These are phyloP conservation scores for Nomada hirtipes DNA, from an alignment of 2,888 invertebrate genomes.

Conservation along the genomic window DNA sequence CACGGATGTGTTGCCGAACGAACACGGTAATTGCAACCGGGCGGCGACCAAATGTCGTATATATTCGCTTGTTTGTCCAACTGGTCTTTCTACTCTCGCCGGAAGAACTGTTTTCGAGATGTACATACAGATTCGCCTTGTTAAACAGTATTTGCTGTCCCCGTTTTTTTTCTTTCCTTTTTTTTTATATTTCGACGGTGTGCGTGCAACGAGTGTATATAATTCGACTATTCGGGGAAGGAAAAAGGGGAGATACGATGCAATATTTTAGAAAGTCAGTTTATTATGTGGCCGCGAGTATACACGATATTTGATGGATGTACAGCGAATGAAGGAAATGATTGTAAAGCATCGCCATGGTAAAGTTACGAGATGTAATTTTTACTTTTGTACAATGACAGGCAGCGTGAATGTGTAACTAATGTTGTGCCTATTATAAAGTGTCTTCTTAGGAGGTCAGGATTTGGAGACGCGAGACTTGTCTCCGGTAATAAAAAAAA, in stretches of 20 bases:
- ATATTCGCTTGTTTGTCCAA: conserved; percentile 16
- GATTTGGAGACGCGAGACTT: conserved; percentile 35
- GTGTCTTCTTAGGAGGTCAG: conserved; percentile 63
- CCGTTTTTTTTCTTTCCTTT: not conserved
- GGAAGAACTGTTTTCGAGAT: conserved; percentile 31
- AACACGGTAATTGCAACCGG: conserved; percentile 39
- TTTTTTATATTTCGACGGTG: not conserved
- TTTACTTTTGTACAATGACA: conserved; percentile 69
- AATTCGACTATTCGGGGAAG: not conserved
- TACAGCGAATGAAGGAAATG: conserved; percentile 25
- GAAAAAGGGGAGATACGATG: not conserved
- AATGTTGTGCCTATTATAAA: conserved; percentile 75
- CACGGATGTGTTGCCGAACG: conserved; percentile 21
- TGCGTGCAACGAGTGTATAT: conserved; percentile 35
- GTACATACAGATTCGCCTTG: conserved; percentile 31
- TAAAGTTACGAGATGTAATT: conserved; percentile 23
- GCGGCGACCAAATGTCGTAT: conserved; percentile 21
- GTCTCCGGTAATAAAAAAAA: conserved; percentile 32
- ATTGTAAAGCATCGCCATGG: conserved; percentile 20
- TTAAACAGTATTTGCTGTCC: conserved; percentile 40
- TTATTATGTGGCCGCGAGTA: conserved; percentile 10
- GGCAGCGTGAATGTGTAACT: conserved; percentile 75
- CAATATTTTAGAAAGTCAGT: not conserved
- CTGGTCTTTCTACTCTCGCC: conserved; percentile 16
- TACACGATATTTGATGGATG: conserved; percentile 26